A percentile compares a stretch with the other conserved stretches of the same genome.
Evolutionary conservation across 1,140 invertebrate species (phyloP).

Genomic region (Microvelia longipes): DNA sequence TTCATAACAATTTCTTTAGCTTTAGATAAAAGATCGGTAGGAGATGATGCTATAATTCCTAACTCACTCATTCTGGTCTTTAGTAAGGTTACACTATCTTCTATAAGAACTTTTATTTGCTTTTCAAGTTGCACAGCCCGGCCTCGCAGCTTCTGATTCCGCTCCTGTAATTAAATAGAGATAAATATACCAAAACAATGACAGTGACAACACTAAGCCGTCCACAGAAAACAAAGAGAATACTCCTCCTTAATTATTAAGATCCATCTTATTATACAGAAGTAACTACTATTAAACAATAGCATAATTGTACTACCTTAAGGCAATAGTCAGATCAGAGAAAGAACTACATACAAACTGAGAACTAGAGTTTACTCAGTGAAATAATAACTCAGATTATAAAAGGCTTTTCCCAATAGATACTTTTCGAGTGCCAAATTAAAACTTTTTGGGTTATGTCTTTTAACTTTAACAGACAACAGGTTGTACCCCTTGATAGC

Average conservation of each 20-base stretch:
- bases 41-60: conserved; percentile 60
- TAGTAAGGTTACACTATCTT: conserved; percentile 76
- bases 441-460: not conserved
- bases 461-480: not conserved
- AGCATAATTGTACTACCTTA: not conserved
- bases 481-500: not conserved
- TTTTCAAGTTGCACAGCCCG: conserved; percentile 73
- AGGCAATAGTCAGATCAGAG: not conserved
- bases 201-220: not conserved
- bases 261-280: not conserved
- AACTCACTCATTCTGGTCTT: conserved; percentile 82
- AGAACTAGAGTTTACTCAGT: not conserved
- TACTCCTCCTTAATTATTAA: too few species aligned
- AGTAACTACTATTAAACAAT: too few species aligned
- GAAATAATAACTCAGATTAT: not conserved
- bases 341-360: not conserved
- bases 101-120: conserved; percentile 76
- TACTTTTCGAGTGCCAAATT: not conserved
- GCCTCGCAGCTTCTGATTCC: conserved; percentile 60
- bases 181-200: not conserved
- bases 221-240: not conserved
- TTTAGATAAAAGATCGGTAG: conserved; percentile 69
- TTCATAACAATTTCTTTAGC: conserved; percentile 82
- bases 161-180: conserved; percentile 39
- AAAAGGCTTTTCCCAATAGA: not conserved